phyloP scores from a whole-genome alignment of 1,140 invertebrate genomes.

The Pantala flavescens region DNA sequence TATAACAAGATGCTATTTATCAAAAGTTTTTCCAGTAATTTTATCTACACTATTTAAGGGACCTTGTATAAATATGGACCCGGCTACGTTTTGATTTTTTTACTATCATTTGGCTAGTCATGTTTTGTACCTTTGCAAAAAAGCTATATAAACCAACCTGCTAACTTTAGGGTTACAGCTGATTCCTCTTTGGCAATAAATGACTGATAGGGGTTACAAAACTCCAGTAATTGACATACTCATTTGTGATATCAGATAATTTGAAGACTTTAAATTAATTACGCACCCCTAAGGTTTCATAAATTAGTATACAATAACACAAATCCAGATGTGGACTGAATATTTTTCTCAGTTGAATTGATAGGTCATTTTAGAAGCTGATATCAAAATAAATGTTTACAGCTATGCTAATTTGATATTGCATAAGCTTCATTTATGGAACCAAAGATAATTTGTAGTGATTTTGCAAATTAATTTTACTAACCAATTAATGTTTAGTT shows the following conservation, averaged over 20 bases:
- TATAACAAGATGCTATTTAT: constrained; percentile 25
- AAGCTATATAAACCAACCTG: constrained; percentile 18
- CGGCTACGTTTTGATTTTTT: constrained; percentile 20
- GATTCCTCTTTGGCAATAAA: constrained; percentile 20
- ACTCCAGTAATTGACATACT: background rate
- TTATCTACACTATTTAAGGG: constrained; percentile 17
- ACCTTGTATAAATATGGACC: constrained; percentile 14
- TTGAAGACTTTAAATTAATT: background rate
- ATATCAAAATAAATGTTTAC: background rate
- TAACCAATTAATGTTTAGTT: background rate
- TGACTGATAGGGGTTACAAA: background rate
- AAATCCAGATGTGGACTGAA: background rate
- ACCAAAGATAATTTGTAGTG: background rate
- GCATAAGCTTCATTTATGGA: background rate
- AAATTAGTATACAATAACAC: too few relatives aligned
- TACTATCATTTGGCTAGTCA: constrained; percentile 20
- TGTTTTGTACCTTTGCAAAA: constrained; percentile 18
- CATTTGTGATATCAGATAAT: background rate
- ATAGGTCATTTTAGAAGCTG: background rate
- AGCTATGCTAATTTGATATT: background rate
- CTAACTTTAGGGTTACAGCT: constrained; percentile 18
- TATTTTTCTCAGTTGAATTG: background rate
- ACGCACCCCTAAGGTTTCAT: background rate
- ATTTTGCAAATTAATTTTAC: background rate
- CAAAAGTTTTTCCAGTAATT: constrained; percentile 22